phyloP scores from a whole-genome alignment of 1,140 invertebrate genomes.

The Micrasema minimum region DNA sequence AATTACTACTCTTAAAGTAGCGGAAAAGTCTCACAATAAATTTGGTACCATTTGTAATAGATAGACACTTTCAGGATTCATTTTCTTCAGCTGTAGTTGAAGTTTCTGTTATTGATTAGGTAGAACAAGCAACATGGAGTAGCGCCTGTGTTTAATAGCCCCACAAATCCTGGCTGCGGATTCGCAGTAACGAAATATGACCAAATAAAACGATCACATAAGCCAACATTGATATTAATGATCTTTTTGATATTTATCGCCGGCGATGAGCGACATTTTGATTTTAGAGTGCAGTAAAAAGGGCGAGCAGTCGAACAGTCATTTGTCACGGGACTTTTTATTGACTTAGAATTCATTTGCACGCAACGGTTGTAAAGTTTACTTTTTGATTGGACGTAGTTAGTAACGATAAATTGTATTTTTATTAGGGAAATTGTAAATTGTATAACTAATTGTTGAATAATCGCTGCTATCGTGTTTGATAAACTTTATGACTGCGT shows the following conservation, averaged over 20 bases:
- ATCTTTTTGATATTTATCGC: slow-evolving; percentile 46
- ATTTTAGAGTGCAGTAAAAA: slow-evolving; percentile 38
- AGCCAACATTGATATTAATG: slow-evolving; percentile 49
- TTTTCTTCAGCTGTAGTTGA: slow-evolving; percentile 1
- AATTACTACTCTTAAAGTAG: too few species aligned
- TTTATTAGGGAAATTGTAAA: too few species aligned
- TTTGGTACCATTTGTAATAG: too few species aligned
- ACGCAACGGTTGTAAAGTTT: slow-evolving; percentile 27
- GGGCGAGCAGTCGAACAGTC: neutral
- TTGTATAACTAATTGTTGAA: too few species aligned
- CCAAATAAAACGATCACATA: slow-evolving; percentile 29
- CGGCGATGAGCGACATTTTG: slow-evolving; percentile 41
- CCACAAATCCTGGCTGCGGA: slow-evolving; percentile 17
- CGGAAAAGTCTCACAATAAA: too few species aligned
- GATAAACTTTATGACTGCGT: too few species aligned
- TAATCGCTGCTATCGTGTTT: too few species aligned
- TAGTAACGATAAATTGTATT: too few species aligned
- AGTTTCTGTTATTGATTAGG: slow-evolving; percentile 21
- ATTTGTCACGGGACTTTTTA: slow-evolving; percentile 22
- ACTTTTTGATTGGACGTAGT: slow-evolving; percentile 13
- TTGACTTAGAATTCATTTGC: slow-evolving; percentile 8
- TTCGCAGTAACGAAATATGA: slow-evolving; percentile 36
- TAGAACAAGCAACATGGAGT: neutral
- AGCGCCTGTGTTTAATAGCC: slow-evolving; percentile 22
- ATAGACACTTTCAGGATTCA: neutral